These are phyloP conservation scores for Papilio helenus DNA, from an alignment of 1,140 invertebrate genomes.

Conservation along the genomic window DNA sequence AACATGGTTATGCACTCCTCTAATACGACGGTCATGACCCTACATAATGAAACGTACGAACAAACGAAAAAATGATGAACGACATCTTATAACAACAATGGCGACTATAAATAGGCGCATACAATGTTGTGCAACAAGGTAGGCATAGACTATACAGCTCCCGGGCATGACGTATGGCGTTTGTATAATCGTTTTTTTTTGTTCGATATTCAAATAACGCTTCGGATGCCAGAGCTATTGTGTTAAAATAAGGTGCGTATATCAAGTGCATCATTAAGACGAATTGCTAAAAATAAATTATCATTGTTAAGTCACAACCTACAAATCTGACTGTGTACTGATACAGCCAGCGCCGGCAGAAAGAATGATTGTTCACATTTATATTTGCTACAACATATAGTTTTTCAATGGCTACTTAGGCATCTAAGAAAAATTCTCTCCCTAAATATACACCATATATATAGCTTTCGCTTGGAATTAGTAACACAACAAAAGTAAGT, in stretches of 20 bases:
- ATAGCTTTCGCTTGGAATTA: too few relatives aligned
- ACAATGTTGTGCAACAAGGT: not conserved
- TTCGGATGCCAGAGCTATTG: not conserved
- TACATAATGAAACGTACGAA: constrained; percentile 3
- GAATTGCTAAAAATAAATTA: constrained; percentile 13
- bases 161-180: constrained; percentile 1
- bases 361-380: too few relatives aligned
- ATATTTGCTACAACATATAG: too few relatives aligned
- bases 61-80: constrained; percentile 25
- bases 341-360: not conserved
- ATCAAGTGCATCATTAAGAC: constrained; percentile 9
- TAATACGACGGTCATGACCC: constrained; percentile 15
- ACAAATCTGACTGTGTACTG: not conserved
- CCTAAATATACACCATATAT: too few relatives aligned
- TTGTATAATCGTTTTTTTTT: constrained; percentile 5
- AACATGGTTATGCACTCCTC: constrained; percentile 26
- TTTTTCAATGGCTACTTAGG: not conserved
- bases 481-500: too few relatives aligned
- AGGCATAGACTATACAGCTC: not conserved
- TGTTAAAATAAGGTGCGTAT: constrained; percentile 16
- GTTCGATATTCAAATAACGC: not conserved
- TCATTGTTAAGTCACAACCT: not conserved
- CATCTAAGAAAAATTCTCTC: too few relatives aligned
- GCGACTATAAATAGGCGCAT: constrained; percentile 5
- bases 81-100: constrained; percentile 16